A percentile compares a stretch with the other conserved stretches of the same genome.
phyloP scores from a whole-genome alignment of 2,797 vertebrate genomes.

The Anniella stebbinsi region DNA sequence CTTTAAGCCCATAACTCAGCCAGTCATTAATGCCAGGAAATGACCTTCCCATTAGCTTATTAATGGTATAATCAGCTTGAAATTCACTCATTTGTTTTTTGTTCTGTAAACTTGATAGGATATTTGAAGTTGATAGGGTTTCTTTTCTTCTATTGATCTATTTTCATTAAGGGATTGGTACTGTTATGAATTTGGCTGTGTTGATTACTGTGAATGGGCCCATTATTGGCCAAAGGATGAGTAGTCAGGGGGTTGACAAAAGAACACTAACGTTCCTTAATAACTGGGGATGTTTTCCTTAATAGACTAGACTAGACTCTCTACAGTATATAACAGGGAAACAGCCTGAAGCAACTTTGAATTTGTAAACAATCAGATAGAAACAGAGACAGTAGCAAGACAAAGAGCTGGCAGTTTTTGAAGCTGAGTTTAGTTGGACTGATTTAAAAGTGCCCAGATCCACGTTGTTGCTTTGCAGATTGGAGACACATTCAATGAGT shows the following conservation, averaged over 20 bases:
- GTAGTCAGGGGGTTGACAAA: neutral
- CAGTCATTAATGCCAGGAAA: slow-evolving; percentile 45
- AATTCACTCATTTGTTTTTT: slow-evolving; percentile 11
- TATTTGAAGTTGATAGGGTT: neutral
- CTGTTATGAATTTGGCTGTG: neutral
- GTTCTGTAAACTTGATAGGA: slow-evolving; percentile 23
- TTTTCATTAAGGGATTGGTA: slow-evolving; percentile 23
- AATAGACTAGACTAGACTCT: neutral
- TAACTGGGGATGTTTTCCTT: neutral
- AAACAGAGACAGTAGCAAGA: neutral
- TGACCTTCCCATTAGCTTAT: slow-evolving; percentile 33
- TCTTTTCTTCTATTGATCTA: neutral
- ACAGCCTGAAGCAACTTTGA: neutral
- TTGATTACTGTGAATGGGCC: neutral
- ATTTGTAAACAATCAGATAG: neutral
- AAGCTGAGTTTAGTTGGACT: neutral
- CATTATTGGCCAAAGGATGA: neutral
- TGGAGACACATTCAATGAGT: neutral
- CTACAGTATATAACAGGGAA: neutral
- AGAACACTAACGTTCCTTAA: neutral
- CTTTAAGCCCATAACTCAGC: slow-evolving; percentile 46
- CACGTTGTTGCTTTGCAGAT: neutral
- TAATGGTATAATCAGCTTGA: neutral
- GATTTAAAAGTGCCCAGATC: neutral
- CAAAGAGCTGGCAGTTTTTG: neutral